These are phyloP conservation scores for Scophthalmus maximus DNA, from an alignment of 2,113 vertebrate genomes.

Conservation along the genomic window DNA sequence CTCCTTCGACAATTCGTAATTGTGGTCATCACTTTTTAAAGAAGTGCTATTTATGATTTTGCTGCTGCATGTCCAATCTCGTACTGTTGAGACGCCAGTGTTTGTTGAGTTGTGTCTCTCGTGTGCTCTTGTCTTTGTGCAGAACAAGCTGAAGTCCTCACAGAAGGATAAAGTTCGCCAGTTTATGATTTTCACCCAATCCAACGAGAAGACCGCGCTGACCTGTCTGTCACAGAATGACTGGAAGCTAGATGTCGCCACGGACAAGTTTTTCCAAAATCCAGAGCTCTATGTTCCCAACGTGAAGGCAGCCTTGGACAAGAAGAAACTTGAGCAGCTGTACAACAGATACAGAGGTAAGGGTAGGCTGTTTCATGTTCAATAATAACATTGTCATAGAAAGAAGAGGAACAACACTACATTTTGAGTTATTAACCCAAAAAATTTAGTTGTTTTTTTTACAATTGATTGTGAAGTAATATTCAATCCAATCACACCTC, in stretches of 20 bases:
- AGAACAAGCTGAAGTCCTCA: slow-evolving; percentile 99
- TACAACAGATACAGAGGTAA: slow-evolving; percentile 97
- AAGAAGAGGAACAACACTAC: background rate
- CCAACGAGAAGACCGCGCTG: slow-evolving; percentile 97
- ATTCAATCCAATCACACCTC: background rate
- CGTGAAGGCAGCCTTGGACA: slow-evolving; percentile 93
- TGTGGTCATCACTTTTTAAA: too few relatives aligned
- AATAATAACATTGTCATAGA: background rate
- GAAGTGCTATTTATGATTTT: background rate
- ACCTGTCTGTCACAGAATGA: slow-evolving; percentile 98
- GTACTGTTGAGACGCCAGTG: too few relatives aligned
- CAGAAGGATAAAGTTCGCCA: slow-evolving; percentile 99
- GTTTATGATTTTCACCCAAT: slow-evolving; percentile 99
- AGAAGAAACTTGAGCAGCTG: slow-evolving; percentile 95
- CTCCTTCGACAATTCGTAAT: background rate
- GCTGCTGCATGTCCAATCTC: too few relatives aligned
- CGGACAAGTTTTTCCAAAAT: slow-evolving; percentile 98
- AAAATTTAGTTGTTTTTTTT: background rate
- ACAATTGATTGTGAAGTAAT: background rate
- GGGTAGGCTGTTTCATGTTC: background rate
- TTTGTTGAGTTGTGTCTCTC: slow-evolving; percentile 3
- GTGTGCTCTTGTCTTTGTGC: slow-evolving; percentile 53
- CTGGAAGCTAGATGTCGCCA: slow-evolving; percentile 99
- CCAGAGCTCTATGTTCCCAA: slow-evolving; percentile 96
- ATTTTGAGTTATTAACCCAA: background rate